Conservation (phyloP, 2,888 invertebrate species). For the Oxystoma pomonae region DNA sequence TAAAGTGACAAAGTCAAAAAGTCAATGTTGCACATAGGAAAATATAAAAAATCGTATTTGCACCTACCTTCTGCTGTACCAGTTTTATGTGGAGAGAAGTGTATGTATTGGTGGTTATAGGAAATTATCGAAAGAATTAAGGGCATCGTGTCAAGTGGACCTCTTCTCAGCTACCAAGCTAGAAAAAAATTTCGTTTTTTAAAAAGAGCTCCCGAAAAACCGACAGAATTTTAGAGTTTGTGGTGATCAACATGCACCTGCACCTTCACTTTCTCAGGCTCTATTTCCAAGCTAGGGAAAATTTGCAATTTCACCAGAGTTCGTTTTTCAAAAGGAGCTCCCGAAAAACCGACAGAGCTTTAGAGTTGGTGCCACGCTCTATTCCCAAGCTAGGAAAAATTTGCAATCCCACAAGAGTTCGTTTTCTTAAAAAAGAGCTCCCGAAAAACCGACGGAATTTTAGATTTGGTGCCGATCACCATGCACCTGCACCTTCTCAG, state of each 20-base stretch:
- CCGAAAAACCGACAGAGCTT: too few relatives aligned
- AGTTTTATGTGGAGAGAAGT: too few relatives aligned
- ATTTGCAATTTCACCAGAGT: too few relatives aligned
- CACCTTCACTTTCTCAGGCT: conserved; percentile 69
- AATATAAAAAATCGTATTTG: too few relatives aligned
- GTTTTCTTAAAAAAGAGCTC: conserved; percentile 62
- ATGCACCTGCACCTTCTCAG: conserved; percentile 71
- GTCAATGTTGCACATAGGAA: too few relatives aligned
- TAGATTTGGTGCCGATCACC: conserved; percentile 91
- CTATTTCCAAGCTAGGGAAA: conserved; percentile 75
- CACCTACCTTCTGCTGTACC: too few relatives aligned
- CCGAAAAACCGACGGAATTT: conserved; percentile 69
- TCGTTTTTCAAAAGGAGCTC: too few relatives aligned
- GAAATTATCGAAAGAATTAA: conserved; percentile 74
- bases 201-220: too few relatives aligned
- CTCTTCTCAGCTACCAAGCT: conserved; percentile 76
- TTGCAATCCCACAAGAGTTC: conserved; percentile 64
- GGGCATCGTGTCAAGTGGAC: conserved; percentile 78
- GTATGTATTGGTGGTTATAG: too few relatives aligned
- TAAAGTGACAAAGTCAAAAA: too few relatives aligned
- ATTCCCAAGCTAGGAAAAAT: conserved; percentile 73
- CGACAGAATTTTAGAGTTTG: too few relatives aligned
- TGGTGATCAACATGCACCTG: conserved; percentile 85
- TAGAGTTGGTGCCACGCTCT: conserved; percentile 54
- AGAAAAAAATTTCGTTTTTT: too few relatives aligned